Percentiles rank a stretch among this genome's conserved stretches.
Conservation (phyloP, 2,888 invertebrate species). For the Neoascia interrupta region DNA sequence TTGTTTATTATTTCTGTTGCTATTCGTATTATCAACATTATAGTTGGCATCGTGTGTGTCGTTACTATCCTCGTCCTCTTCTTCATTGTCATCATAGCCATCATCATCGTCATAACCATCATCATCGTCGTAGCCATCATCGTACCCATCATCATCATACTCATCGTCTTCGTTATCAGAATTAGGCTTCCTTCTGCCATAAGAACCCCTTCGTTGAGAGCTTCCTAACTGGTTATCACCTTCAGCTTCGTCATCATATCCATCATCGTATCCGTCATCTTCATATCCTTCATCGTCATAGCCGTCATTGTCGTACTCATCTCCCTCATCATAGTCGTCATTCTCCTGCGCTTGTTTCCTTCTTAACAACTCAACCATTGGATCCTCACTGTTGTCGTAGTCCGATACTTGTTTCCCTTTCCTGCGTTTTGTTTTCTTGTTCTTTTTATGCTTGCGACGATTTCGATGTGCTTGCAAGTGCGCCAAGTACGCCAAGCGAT, state of each 20-base stretch:
- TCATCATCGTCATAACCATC: background rate
- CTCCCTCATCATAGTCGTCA: background rate
- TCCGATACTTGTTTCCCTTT: background rate
- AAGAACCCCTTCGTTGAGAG: background rate
- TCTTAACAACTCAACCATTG: conserved; percentile 11
- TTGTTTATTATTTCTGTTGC: background rate
- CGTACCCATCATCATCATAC: background rate
- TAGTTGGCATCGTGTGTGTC: background rate
- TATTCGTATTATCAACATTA: background rate
- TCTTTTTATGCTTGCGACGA: background rate
- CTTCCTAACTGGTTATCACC: background rate
- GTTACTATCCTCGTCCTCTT: background rate
- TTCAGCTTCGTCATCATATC: background rate
- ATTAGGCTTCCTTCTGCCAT: background rate
- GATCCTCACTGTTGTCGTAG: no score
- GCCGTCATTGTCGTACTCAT: background rate
- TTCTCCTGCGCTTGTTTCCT: background rate
- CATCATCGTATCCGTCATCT: conserved; percentile 3
- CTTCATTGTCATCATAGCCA: background rate
- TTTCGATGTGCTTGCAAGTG: background rate
- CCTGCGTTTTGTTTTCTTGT: conserved; percentile 5
- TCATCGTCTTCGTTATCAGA: background rate
- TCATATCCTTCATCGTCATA: conserved; percentile 1
- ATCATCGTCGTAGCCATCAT: background rate
- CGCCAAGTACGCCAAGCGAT: background rate